phyloP scores from a whole-genome alignment of 37 sponge, comb jelly and placozoan genomes.

The Tethya wilhelma region DNA sequence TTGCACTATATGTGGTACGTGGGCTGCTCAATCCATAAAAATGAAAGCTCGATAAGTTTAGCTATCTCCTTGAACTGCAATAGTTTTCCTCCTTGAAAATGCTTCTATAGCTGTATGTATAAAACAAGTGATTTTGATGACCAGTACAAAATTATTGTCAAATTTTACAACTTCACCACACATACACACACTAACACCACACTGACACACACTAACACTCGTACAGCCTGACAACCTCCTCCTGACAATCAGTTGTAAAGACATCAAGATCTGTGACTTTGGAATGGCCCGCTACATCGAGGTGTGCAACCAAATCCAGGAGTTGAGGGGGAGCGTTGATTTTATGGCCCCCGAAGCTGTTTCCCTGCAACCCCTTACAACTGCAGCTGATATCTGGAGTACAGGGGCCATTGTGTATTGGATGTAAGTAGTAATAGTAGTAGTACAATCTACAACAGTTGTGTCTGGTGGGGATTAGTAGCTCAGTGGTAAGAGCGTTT shows the following conservation, averaged over 20 bases:
- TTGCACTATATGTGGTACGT: too few species aligned
- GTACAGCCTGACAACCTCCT: conserved; percentile 56
- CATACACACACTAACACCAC: neutral
- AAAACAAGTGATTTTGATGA: too few species aligned
- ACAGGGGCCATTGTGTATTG: conserved; percentile 23
- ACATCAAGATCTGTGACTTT: conserved; percentile 54
- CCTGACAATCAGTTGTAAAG: conserved; percentile 11
- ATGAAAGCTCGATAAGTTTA: too few species aligned
- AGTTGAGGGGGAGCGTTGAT: conserved; percentile 7
- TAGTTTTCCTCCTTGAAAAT: too few species aligned
- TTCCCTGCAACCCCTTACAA: conserved; percentile 42
- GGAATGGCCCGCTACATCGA: conserved; percentile 46
- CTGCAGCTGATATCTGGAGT: conserved; percentile 73
- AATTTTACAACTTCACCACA: neutral
- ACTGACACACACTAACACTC: neutral
- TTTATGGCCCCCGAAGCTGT: conserved; percentile 69
- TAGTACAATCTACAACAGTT: neutral
- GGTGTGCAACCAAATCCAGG: conserved; percentile 29
- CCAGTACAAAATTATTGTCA: too few species aligned
- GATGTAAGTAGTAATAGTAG: conserved; percentile 29
- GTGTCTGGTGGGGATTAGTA: neutral
- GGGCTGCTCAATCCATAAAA: too few species aligned
- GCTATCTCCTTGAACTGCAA: too few species aligned
- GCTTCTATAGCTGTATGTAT: too few species aligned
- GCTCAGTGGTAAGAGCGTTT: too few species aligned